Conservation (phyloP, 1,140 invertebrate genomes). For the Dendroctonus valens region DNA sequence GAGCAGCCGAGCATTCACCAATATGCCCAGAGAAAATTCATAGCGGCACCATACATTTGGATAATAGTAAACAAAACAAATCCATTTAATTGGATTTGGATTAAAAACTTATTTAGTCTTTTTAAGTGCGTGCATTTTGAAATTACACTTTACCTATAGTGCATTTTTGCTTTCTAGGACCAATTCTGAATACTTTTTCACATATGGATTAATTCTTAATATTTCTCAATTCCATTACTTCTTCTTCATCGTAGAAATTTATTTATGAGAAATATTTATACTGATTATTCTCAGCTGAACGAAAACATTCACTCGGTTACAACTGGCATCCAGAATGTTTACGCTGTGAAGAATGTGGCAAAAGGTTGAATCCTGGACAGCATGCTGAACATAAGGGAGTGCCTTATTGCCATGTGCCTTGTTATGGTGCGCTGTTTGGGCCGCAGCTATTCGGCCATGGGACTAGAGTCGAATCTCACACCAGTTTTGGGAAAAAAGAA, state of each 20-base stretch:
- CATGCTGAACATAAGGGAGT: conserved; percentile 92
- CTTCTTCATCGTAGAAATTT: not conserved
- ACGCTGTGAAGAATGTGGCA: conserved; percentile 86
- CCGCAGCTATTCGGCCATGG: conserved; percentile 85
- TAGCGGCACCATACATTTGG: too few species aligned
- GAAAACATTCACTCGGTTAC: conserved; percentile 87
- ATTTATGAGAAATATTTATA: not conserved
- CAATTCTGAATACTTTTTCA: conserved; percentile 10
- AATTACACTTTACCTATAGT: too few species aligned
- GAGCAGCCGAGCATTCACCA: too few species aligned
- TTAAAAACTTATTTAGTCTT: too few species aligned
- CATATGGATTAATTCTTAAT: not conserved
- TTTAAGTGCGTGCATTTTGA: too few species aligned
- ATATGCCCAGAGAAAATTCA: too few species aligned
- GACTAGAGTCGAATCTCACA: conserved; percentile 81
- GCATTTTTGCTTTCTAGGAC: too few species aligned
- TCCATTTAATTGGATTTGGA: too few species aligned
- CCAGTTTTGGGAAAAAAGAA: conserved; percentile 72
- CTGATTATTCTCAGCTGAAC: conserved; percentile 68
- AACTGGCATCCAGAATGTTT: conserved; percentile 93
- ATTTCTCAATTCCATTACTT: too few species aligned
- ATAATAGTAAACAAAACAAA: too few species aligned
- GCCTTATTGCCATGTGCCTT: conserved; percentile 88
- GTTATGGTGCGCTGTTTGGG: conserved; percentile 85
- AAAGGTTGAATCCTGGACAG: conserved; percentile 83